These are phyloP conservation scores for Equus przewalskii DNA, from an alignment of 2,113 vertebrate species.

Conservation along the genomic window DNA sequence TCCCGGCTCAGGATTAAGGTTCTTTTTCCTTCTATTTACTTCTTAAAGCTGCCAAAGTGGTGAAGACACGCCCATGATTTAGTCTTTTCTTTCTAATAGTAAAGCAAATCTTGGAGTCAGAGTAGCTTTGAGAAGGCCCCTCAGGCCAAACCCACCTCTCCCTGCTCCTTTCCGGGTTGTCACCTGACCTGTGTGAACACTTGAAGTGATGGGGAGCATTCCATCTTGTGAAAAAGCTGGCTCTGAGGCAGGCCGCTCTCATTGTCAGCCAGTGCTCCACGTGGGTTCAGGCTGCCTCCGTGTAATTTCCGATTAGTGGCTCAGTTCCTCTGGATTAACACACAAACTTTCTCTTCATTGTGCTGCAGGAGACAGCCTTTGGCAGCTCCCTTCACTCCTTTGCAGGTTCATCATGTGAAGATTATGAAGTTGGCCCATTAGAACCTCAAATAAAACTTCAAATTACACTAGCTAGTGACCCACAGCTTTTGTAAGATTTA, in stretches of 20 bases:
- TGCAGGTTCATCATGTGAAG: not conserved
- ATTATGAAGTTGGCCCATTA: not conserved
- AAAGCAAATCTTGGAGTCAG: not conserved
- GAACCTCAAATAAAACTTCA: not conserved
- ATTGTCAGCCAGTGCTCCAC: not conserved
- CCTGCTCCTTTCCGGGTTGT: accelerated
- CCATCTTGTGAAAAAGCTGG: not conserved
- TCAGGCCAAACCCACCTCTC: not conserved
- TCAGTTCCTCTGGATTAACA: not conserved
- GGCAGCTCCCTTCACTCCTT: too few species aligned
- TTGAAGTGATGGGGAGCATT: not conserved
- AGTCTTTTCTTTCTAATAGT: not conserved
- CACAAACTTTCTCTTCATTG: not conserved
- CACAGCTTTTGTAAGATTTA: not conserved
- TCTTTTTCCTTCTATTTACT: not conserved
- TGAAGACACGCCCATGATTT: not conserved
- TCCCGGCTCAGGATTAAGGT: not conserved
- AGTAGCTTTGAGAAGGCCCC: not conserved
- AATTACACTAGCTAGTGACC: not conserved
- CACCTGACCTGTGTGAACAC: not conserved
- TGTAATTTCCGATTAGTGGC: not conserved
- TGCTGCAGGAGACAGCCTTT: too few species aligned
- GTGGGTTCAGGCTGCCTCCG: too few species aligned
- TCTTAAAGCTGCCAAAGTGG: not conserved
- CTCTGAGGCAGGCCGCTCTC: not conserved